These are phyloP conservation scores for Drosophila percnosoma DNA, from an alignment of 2,888 invertebrate genomes.

Conservation along the genomic window DNA sequence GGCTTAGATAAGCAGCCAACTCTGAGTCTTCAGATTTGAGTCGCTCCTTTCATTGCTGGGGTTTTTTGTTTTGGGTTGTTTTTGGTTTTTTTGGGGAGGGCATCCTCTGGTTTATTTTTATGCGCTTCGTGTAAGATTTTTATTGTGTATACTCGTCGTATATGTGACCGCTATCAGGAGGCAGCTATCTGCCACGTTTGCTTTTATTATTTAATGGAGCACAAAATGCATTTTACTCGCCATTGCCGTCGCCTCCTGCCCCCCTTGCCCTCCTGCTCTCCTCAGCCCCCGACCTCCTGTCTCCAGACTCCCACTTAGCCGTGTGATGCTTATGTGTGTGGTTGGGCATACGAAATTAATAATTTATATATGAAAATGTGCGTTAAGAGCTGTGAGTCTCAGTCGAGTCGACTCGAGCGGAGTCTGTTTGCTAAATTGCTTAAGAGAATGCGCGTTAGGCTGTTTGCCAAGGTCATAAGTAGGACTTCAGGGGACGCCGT, in stretches of 20 bases:
- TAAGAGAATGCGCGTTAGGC: conserved; percentile 71
- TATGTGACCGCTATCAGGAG: conserved; percentile 61
- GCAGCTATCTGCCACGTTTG: conserved; percentile 77
- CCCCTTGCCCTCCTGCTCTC: not conserved
- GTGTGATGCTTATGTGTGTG: conserved; percentile 42
- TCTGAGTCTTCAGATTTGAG: conserved; percentile 54
- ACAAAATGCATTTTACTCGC: conserved; percentile 82
- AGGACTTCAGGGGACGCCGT: conserved; percentile 56
- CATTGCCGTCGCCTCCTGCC: conserved; percentile 46
- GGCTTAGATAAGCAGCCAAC: conserved; percentile 70
- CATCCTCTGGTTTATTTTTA: conserved; percentile 72
- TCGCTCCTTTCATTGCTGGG: conserved; percentile 12
- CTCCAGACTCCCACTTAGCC: not conserved
- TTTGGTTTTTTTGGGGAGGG: conserved; percentile 20
- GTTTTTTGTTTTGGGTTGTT: conserved; percentile 4
- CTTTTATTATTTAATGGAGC: conserved; percentile 83
- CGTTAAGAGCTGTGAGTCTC: conserved; percentile 76
- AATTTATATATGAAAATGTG: conserved; percentile 84
- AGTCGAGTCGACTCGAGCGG: conserved; percentile 36
- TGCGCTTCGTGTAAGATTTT: conserved; percentile 81
- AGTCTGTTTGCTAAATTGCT: conserved; percentile 80
- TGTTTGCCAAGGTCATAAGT: conserved; percentile 81
- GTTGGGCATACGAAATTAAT: conserved; percentile 80
- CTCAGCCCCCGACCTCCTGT: conserved; percentile 24
- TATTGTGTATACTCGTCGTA: conserved; percentile 73